Conservation (phyloP, 1,140 invertebrate genomes). For the Aphelenchoides fujianensis region DNA sequence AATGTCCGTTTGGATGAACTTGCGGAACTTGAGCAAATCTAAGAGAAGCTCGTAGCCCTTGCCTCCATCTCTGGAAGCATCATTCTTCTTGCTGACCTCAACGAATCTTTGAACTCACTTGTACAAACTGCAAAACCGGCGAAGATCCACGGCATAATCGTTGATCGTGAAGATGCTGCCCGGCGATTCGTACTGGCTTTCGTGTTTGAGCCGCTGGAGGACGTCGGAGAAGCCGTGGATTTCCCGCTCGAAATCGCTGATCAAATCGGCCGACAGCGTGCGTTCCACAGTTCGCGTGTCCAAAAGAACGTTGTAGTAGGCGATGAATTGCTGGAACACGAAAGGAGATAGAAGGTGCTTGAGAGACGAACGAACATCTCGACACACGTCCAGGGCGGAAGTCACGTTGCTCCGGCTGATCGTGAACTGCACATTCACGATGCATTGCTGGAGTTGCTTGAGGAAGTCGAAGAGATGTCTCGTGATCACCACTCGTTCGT, state of each 20-base stretch:
- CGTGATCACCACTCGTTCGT: conserved; percentile 11
- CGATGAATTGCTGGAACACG: conserved; percentile 21
- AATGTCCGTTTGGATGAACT: conserved; percentile 27
- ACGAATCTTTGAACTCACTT: conserved; percentile 15
- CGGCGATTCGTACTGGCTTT: conserved; percentile 2
- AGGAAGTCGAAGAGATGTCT: conserved; percentile 13
- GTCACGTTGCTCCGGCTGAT: conserved; percentile 1
- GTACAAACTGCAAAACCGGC: conserved; percentile 20
- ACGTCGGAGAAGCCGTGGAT: conserved; percentile 5
- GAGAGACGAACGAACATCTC: conserved; percentile 11
- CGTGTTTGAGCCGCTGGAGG: conserved; percentile 10
- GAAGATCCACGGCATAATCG: conserved; percentile 21
- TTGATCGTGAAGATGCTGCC: conserved; percentile 13
- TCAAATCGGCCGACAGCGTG: conserved; percentile 1
- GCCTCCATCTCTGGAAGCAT: conserved; percentile 23
- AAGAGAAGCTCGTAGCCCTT: conserved; percentile 24
- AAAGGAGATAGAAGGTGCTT: not conserved
- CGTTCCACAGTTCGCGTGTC: conserved; percentile 16
- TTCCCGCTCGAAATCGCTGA: conserved; percentile 20
- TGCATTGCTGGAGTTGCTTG: conserved; percentile 2
- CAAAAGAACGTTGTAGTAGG: conserved; percentile 15
- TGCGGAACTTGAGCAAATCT: conserved; percentile 28
- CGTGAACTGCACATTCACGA: conserved; percentile 17
- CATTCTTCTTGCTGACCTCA: not conserved
- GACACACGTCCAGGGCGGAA: not conserved